These are phyloP conservation scores for Chouioia cunea DNA, from an alignment of 2,888 invertebrate species.

Conservation along the genomic window DNA sequence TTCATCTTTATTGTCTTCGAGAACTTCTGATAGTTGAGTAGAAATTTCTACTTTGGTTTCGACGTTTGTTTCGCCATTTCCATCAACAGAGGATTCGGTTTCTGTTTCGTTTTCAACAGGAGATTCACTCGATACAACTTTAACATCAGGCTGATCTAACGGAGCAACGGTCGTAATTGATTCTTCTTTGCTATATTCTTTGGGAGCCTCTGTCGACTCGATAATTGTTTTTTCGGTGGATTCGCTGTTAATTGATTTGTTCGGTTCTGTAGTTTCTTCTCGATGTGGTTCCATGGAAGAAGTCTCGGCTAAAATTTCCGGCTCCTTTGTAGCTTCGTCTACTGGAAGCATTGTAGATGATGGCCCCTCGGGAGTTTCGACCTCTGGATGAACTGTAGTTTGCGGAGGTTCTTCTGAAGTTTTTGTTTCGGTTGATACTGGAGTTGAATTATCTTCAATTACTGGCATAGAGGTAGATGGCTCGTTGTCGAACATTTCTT, in stretches of 20 bases:
- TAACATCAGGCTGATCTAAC: too few species aligned
- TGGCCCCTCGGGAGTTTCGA: slow-evolving; percentile 53
- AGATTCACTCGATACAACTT: neutral
- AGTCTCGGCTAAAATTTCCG: slow-evolving; percentile 11
- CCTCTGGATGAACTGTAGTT: slow-evolving; percentile 45
- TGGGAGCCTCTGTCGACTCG: slow-evolving; percentile 35
- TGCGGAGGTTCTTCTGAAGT: slow-evolving; percentile 24
- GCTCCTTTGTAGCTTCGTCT: slow-evolving; percentile 6
- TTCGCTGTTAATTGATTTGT: slow-evolving; percentile 20
- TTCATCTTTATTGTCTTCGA: slow-evolving; percentile 26
- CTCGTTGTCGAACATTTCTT: slow-evolving; percentile 11
- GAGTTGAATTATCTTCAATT: slow-evolving; percentile 38
- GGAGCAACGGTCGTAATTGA: slow-evolving; percentile 7
- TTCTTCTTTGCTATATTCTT: slow-evolving; percentile 17
- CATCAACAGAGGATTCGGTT: slow-evolving; percentile 9
- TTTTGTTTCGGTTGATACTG: slow-evolving; percentile 15
- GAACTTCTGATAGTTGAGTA: slow-evolving; percentile 27
- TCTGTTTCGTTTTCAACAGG: slow-evolving; percentile 35
- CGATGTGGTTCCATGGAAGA: slow-evolving; percentile 13
- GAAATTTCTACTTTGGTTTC: slow-evolving; percentile 12
- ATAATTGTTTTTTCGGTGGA: slow-evolving; percentile 35
- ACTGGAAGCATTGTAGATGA: slow-evolving; percentile 15
- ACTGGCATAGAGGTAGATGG: slow-evolving; percentile 1
- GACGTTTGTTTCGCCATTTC: neutral
- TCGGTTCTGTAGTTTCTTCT: slow-evolving; percentile 34